These are phyloP conservation scores for Mus minutoides DNA, from an alignment of 2,797 vertebrate genomes.

Conservation along the genomic window DNA sequence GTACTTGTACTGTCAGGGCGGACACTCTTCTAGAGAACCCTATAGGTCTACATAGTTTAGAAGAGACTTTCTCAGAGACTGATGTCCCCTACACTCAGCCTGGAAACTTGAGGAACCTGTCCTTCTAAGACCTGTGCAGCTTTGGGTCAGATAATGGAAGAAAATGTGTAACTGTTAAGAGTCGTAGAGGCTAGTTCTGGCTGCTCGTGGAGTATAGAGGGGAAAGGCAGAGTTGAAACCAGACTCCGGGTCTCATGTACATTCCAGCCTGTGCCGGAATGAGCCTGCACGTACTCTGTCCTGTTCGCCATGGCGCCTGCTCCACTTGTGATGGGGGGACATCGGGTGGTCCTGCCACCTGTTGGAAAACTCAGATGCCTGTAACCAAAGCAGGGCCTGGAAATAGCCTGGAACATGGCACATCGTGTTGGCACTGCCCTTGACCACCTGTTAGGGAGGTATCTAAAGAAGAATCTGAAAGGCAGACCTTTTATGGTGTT, in stretches of 20 bases:
- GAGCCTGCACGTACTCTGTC: accelerated
- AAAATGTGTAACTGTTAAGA: accelerated
- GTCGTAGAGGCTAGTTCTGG: accelerated
- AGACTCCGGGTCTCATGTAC: neutral
- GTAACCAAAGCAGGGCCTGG: constrained; percentile 61
- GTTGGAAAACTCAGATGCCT: constrained; percentile 57
- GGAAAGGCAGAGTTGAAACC: neutral
- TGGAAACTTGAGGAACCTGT: neutral
- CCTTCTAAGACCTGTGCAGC: accelerated
- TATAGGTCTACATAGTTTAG: accelerated
- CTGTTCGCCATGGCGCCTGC: neutral
- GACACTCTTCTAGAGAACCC: accelerated
- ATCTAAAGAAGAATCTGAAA: neutral
- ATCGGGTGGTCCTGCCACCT: constrained; percentile 66
- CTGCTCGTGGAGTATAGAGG: accelerated
- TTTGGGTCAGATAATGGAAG: neutral
- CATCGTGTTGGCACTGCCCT: neutral
- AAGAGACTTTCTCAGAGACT: neutral
- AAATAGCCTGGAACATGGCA: constrained; percentile 28
- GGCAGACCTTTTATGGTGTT: neutral
- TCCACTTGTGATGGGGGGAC: neutral
- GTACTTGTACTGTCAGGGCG: neutral
- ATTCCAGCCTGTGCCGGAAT: neutral
- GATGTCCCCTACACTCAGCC: accelerated
- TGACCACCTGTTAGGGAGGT: neutral